phyloP scores from a whole-genome alignment of 2,888 invertebrate genomes.

The Vesta saturnalis region DNA sequence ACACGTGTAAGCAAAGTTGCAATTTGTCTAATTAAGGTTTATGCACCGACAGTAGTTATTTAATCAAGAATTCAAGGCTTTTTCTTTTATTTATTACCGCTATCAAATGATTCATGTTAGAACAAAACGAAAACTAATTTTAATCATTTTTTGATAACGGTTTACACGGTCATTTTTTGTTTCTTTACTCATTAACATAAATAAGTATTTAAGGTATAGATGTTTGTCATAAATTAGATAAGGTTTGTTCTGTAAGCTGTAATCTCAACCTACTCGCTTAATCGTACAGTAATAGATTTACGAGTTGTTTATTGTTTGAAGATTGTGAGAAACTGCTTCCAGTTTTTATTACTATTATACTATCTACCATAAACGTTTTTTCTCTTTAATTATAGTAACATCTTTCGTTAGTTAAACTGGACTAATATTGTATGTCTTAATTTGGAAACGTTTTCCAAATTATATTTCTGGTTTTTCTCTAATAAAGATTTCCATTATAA shows the following conservation, averaged over 20 bases:
- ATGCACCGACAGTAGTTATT: not conserved
- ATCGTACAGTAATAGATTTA: constrained; percentile 1
- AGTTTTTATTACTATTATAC: not conserved
- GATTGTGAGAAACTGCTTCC: not conserved
- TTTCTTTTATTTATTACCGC: not conserved
- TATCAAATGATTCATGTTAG: not conserved
- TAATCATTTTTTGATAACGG: not conserved
- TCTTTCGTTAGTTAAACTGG: too few species aligned
- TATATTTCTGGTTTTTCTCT: too few species aligned
- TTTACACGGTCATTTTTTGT: not conserved
- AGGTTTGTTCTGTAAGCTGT: not conserved
- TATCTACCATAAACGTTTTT: too few species aligned
- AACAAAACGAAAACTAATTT: not conserved
- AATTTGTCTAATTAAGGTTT: not conserved
- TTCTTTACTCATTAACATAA: not conserved
- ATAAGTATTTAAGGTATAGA: not conserved
- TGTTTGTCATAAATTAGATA: not conserved
- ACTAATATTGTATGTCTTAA: too few species aligned
- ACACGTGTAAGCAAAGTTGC: not conserved
- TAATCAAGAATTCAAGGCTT: too few species aligned
- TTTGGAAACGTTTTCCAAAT: too few species aligned
- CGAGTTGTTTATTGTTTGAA: constrained; percentile 1
- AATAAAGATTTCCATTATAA: too few species aligned
- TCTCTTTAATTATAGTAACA: too few species aligned
- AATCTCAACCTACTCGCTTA: not conserved